Conservation (phyloP, 2,888 invertebrate genomes). For the Lamellibrachia satsuma region DNA sequence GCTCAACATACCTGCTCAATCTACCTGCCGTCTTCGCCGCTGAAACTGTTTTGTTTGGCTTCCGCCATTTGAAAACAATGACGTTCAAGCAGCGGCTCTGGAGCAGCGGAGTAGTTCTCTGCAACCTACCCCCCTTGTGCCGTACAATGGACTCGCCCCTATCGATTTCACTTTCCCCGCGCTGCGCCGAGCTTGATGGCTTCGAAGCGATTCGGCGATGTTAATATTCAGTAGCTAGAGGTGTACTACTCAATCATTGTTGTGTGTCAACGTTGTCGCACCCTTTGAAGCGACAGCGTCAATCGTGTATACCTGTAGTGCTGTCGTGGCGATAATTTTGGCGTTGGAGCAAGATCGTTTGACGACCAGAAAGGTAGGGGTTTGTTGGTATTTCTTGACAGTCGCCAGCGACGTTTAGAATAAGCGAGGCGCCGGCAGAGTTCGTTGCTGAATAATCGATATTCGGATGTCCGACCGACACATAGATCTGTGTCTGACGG, state of each 20-base stretch:
- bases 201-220: neutral
- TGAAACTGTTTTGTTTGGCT: neutral
- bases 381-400: neutral
- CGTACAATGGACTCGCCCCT: slow-evolving; percentile 1
- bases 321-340: neutral
- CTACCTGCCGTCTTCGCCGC: neutral
- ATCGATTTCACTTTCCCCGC: neutral
- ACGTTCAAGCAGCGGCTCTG: neutral
- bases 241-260: neutral
- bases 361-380: neutral
- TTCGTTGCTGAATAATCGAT: neutral
- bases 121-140: neutral
- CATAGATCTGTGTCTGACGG: neutral
- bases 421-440: neutral
- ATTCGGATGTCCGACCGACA: neutral
- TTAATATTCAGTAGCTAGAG: neutral
- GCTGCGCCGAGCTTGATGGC: neutral
- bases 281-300: neutral
- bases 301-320: neutral
- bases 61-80: neutral
- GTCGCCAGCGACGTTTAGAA: neutral
- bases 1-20: neutral
- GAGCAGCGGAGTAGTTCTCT: neutral
- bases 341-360: neutral
- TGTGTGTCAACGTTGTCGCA: neutral